Conservation (phyloP, 23 tunicate species). For the Styela clava region DNA sequence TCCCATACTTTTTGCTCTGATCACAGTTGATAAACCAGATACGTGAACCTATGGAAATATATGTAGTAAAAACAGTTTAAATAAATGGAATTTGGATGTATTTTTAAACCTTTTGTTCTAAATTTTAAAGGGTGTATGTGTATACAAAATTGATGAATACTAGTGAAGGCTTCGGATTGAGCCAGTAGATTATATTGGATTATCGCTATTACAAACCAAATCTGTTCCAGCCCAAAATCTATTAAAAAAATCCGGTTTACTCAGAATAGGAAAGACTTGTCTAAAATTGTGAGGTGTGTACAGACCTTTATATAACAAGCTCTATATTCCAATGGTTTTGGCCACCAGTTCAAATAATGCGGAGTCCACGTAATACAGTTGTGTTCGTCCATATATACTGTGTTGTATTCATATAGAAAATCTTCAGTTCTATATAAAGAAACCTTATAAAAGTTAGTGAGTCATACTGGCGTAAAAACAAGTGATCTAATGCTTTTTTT, state of each 20-base stretch:
- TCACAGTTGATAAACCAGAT: not conserved
- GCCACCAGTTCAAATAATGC: conserved; percentile 75
- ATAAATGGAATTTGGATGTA: not conserved
- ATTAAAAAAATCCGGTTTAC: too few relatives aligned
- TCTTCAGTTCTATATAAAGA: conserved; percentile 6
- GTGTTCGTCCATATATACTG: conserved; percentile 57
- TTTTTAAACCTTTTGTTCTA: too few relatives aligned
- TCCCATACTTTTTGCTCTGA: conserved; percentile 39
- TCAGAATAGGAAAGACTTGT: too few relatives aligned
- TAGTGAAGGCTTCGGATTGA: too few relatives aligned
- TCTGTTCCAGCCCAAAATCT: too few relatives aligned
- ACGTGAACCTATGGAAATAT: conserved; percentile 42
- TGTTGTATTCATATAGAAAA: conserved; percentile 47
- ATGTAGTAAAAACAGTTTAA: not conserved
- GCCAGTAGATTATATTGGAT: too few relatives aligned
- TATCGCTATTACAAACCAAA: too few relatives aligned
- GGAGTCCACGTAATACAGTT: conserved; percentile 71
- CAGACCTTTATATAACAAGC: conserved; percentile 63
- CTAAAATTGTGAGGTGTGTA: too few relatives aligned
- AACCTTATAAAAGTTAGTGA: not conserved
- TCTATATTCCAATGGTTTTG: conserved; percentile 35
- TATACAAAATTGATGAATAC: too few relatives aligned
- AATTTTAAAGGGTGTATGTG: too few relatives aligned
- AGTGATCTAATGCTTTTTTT: too few relatives aligned
- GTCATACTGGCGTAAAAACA: conserved; percentile 25